Evolutionary conservation across 2,888 invertebrate genomes (phyloP).

Genomic region (Conomelus anceps): DNA sequence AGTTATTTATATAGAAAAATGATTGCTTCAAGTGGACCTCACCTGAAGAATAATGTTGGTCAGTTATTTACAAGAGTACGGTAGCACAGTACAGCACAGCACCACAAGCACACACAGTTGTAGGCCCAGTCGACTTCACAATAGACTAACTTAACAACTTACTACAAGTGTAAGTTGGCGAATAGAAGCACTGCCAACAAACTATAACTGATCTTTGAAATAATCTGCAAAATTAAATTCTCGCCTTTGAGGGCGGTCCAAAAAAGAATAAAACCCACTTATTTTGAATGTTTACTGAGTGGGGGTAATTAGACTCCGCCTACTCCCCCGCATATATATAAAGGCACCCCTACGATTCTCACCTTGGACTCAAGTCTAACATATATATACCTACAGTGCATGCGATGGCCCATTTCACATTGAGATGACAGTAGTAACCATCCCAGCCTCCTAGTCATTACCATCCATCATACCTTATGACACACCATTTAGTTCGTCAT

Average conservation of each 20-base stretch:
- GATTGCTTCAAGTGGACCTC: background rate
- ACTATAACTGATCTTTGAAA: background rate
- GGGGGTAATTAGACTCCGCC: slow-evolving; percentile 10
- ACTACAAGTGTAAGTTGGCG: background rate
- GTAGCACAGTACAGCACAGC: too few species aligned
- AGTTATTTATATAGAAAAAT: background rate
- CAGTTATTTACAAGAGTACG: background rate
- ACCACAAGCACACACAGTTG: background rate
- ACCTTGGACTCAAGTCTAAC: background rate
- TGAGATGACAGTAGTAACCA: background rate
- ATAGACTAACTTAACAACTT: background rate
- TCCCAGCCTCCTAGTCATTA: background rate
- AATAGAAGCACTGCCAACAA: background rate
- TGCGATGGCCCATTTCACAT: background rate
- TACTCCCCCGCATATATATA: background rate
- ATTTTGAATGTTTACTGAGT: slow-evolving; percentile 5
- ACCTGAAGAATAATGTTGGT: background rate
- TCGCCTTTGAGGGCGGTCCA: slow-evolving; percentile 24
- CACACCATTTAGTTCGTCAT: background rate
- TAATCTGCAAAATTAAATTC: slow-evolving; percentile 21
- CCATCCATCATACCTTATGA: background rate
- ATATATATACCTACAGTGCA: background rate
- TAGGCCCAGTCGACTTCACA: background rate
- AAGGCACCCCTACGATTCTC: background rate
- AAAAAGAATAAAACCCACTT: slow-evolving; percentile 23